A percentile compares a stretch with the other conserved stretches of the same genome.
Evolutionary conservation across 2,113 vertebrate species (phyloP).

Genomic region (Pelecanus crispus): DNA sequence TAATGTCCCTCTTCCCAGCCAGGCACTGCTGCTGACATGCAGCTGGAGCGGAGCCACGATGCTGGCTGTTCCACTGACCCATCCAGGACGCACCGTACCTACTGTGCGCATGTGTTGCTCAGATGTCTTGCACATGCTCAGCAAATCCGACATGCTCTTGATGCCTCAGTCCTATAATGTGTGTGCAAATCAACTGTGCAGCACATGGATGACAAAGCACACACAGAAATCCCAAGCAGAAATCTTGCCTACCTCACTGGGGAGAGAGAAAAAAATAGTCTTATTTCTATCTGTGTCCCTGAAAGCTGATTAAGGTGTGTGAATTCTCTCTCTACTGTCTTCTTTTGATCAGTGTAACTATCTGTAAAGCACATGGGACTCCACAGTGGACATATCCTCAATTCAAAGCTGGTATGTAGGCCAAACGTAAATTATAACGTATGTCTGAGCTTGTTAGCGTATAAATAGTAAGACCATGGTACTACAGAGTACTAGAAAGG

Average conservation of each 20-base stretch:
- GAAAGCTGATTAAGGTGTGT: neutral
- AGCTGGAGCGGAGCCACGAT: neutral
- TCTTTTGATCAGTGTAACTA: neutral
- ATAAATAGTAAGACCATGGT: neutral
- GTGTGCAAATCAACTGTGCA: neutral
- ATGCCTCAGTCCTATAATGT: neutral
- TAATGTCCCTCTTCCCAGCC: neutral
- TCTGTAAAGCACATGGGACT: neutral
- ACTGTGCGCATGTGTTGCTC: neutral
- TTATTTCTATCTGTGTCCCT: neutral
- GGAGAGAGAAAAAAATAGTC: neutral
- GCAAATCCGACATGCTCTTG: neutral
- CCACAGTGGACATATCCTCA: neutral
- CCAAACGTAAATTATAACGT: neutral
- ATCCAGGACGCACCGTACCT: neutral
- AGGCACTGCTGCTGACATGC: neutral
- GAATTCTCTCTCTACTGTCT: neutral
- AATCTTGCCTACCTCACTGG: neutral
- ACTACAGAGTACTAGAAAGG: neutral
- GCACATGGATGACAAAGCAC: neutral
- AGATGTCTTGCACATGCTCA: neutral
- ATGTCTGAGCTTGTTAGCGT: neutral
- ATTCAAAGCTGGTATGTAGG: neutral
- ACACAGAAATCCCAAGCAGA: neutral
- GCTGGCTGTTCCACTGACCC: neutral